Evolutionary conservation across 2,113 vertebrate genomes (phyloP).

Genomic region (Erythrocercus mccallii): DNA sequence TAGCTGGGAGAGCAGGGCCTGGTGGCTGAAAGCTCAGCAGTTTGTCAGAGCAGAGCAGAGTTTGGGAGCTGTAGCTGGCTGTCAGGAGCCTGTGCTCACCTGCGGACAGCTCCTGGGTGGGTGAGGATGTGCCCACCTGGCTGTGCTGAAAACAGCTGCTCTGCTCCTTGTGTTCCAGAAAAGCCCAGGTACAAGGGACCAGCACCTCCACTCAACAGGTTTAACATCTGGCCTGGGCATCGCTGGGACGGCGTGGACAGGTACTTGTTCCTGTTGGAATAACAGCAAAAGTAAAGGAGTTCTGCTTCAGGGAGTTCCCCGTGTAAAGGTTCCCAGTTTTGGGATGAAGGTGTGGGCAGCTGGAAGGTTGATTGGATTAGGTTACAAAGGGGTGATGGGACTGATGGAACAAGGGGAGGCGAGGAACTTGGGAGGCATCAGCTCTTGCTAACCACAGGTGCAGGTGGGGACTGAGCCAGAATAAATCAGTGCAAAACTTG

Average conservation of each 20-base stretch:
- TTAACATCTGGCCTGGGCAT: slow-evolving; percentile 89
- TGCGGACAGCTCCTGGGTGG: not conserved
- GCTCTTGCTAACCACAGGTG: rapidly evolving
- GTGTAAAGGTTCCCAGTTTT: rapidly evolving
- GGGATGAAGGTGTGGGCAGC: rapidly evolving
- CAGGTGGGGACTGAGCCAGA: not conserved
- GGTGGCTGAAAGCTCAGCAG: not conserved
- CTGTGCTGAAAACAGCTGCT: rapidly evolving
- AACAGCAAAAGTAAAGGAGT: rapidly evolving
- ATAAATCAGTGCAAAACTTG: rapidly evolving
- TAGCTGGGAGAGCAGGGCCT: not conserved
- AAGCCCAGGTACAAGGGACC: slow-evolving; percentile 89
- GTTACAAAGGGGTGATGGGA: rapidly evolving
- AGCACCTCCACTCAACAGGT: slow-evolving; percentile 89
- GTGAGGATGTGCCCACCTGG: rapidly evolving
- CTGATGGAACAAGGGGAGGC: not conserved
- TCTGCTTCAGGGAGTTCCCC: not conserved
- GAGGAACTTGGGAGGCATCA: rapidly evolving
- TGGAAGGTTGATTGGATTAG: rapidly evolving
- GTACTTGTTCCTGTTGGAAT: slow-evolving; percentile 46
- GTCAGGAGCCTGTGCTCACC: too few relatives aligned
- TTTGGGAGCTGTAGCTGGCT: not conserved
- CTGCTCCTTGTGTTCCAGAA: slow-evolving; percentile 61
- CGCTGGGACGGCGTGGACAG: slow-evolving; percentile 97
- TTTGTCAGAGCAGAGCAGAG: too few relatives aligned